Evolutionary conservation across 2,113 vertebrate genomes (phyloP), one percentile per base, ranked within the genome.

Genomic region (Romanogobio albipinnatus): DNA sequence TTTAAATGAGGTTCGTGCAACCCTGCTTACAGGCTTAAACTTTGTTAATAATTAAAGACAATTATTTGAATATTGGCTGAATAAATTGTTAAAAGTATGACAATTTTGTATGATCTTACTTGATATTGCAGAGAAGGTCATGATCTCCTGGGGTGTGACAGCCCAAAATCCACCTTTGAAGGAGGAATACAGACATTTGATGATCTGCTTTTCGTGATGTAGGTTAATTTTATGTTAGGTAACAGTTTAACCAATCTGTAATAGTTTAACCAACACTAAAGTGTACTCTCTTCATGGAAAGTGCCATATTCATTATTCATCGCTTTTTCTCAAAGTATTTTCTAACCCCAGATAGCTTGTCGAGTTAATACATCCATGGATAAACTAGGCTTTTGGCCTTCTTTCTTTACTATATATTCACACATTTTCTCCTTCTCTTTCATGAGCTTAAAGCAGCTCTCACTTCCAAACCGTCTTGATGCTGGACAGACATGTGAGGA

Each of bases 401-500:
- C 33, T 24, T 43, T 58, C n/a, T 78, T 82, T 56, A 51, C 29
- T 0, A 0, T 19, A 6, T 43, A 85, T 64, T 77, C 4, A 43
- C 29, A 51, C 53, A 39, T 59, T 68, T 17, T 59, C 3, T 77
- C 82, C 51, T 14, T 26, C 19, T 82, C 51, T 83, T 43, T 11
- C 10, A 66, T 49, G n/a, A 78, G 80, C 66, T 56, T 83, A 79
- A 64, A 70, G 49, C 56, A 13, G 51, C 58, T 73, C 47, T 70
- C 17, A 53, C 62, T 51, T 71, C 61, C 39, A 43, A 77, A 64
- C 68, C 43, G 36, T 82, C 71, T 73, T 64, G 56, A 85, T 58
- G 47, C 61, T 24, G 39, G 56, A 78, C 81, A 56, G 86, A 77
- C 62, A 58, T 49, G 64, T 78, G 56, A 79, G 33, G 64, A 64